Evolutionary conservation across 2,888 invertebrate species (phyloP).

Genomic region (Drosophila putrida): DNA sequence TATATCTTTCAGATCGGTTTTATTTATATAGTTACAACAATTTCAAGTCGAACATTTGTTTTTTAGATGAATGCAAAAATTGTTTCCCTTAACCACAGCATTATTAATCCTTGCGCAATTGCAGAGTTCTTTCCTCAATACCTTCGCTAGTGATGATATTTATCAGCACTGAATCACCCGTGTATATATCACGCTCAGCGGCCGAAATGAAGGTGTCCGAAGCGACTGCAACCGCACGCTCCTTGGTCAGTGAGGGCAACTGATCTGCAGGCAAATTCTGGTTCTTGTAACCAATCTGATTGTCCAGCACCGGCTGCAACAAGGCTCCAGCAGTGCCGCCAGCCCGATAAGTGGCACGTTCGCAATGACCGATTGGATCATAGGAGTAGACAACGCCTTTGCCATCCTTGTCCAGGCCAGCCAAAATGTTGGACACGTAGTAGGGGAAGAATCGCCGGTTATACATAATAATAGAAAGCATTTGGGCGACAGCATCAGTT

Average conservation of each 20-base stretch:
- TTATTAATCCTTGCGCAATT: conserved; percentile 93
- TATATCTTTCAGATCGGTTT: conserved; percentile 43
- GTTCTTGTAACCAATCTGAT: conserved; percentile 97
- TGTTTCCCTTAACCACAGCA: conserved; percentile 9
- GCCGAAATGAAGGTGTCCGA: conserved; percentile 99
- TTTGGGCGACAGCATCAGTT: conserved; percentile 96
- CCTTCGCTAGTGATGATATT: conserved; percentile 96
- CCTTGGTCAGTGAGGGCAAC: conserved; percentile 88
- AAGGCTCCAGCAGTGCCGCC: conserved; percentile 96
- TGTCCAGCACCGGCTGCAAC: conserved; percentile 97
- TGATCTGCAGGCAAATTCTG: conserved; percentile 87
- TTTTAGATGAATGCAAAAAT: conserved; percentile 27
- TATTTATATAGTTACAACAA: conserved; percentile 65
- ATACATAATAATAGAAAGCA: conserved; percentile 98
- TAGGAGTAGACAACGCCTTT: conserved; percentile 98
- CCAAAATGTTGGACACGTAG: conserved; percentile 97
- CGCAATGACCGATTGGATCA: conserved; percentile 98
- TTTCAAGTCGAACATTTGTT: conserved; percentile 48
- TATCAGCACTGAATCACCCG: conserved; percentile 96
- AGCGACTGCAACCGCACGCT: conserved; percentile 93
- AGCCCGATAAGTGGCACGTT: conserved; percentile 93
- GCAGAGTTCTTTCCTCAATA: conserved; percentile 89
- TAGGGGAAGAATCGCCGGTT: conserved; percentile 99
- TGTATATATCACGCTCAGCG: conserved; percentile 98
- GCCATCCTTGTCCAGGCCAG: conserved; percentile 96